Evolutionary conservation across 2,113 vertebrate genomes (phyloP).

Genomic region (Chrysochloris asiatica): DNA sequence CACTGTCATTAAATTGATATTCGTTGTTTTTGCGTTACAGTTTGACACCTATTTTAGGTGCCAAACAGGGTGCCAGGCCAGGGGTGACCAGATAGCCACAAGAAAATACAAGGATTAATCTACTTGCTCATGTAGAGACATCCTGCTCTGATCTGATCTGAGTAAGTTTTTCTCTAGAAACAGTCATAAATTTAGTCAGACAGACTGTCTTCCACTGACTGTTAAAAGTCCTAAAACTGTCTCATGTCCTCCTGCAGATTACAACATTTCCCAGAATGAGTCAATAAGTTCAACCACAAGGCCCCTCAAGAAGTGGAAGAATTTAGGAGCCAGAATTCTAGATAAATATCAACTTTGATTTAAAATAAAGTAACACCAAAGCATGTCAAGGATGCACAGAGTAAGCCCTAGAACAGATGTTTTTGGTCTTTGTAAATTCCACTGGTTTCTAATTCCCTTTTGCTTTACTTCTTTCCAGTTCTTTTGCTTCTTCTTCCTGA

Average conservation of each 20-base stretch:
- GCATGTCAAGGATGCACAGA: background rate
- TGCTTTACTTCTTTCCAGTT: background rate
- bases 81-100: background rate
- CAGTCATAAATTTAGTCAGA: background rate
- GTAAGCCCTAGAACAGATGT: background rate
- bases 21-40: background rate
- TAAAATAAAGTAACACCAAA: background rate
- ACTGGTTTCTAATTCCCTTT: background rate
- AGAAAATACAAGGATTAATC: background rate
- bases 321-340: background rate
- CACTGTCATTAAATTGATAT: background rate
- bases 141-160: background rate
- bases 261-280: background rate
- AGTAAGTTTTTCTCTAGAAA: background rate
- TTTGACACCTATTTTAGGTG: background rate
- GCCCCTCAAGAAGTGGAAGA: background rate
- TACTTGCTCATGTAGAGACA: background rate
- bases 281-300: background rate
- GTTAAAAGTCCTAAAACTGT: background rate
- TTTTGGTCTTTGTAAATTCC: background rate
- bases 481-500: background rate
- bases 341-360: background rate
- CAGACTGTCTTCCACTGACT: background rate
- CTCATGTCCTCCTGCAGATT: background rate
- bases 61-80: background rate